A percentile compares a stretch with the other conserved stretches of the same genome.
phyloP scores from a whole-genome alignment of 1,140 invertebrate species.

The Myzus persicae region DNA sequence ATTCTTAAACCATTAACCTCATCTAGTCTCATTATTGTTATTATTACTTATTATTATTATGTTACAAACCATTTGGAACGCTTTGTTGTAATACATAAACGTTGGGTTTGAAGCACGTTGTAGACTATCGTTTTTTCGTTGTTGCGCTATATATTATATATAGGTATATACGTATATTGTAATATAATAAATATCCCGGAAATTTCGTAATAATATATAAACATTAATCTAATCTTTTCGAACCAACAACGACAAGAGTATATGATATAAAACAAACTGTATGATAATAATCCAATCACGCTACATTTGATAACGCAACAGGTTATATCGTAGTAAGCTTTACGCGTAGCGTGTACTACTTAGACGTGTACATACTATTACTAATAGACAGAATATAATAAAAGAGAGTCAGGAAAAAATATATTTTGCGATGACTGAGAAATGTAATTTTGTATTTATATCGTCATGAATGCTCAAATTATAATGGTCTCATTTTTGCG shows the following conservation, averaged over 20 bases:
- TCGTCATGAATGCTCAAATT: background rate
- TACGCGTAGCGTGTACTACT: background rate
- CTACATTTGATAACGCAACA: slow-evolving; percentile 10
- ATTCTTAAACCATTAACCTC: slow-evolving; percentile 47
- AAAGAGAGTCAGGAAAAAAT: background rate
- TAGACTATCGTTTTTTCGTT: slow-evolving; percentile 28
- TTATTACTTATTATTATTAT: slow-evolving; percentile 51
- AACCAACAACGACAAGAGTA: background rate
- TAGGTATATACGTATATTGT: background rate
- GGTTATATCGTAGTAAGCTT: background rate
- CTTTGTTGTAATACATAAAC: slow-evolving; percentile 49
- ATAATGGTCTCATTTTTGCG: background rate
- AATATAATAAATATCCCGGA: background rate
- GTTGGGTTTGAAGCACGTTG: slow-evolving; percentile 56
- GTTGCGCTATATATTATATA: background rate
- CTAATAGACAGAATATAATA: background rate
- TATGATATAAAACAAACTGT: background rate
- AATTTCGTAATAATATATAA: background rate
- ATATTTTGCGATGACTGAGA: background rate
- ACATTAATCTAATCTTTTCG: background rate
- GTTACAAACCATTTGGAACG: slow-evolving; percentile 40
- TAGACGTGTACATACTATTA: background rate
- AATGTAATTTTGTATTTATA: background rate
- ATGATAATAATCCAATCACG: background rate
- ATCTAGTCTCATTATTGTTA: slow-evolving; percentile 55